These are phyloP conservation scores for Gymnarchus niloticus DNA, from an alignment of 2,113 vertebrate genomes.

Conservation along the genomic window DNA sequence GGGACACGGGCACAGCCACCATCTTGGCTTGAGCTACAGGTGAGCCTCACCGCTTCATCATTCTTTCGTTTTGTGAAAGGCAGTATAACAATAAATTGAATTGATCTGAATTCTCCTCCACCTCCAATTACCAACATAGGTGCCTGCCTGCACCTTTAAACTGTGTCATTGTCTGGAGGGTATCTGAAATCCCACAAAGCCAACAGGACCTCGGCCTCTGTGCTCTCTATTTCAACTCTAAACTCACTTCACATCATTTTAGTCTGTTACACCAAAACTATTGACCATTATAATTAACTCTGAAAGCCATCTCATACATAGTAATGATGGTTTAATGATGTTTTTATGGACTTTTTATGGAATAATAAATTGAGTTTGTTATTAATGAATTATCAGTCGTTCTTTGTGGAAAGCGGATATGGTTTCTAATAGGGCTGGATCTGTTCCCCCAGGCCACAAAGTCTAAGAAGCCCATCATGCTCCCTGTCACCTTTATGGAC, in stretches of 20 bases:
- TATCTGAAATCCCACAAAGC: background rate
- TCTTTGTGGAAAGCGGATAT: background rate
- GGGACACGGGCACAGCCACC: slow-evolving; percentile 90
- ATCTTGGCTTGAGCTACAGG: slow-evolving; percentile 96
- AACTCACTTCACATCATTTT: background rate
- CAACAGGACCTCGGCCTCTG: background rate
- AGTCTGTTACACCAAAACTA: background rate
- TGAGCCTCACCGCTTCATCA: slow-evolving; percentile 32
- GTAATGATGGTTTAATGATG: background rate
- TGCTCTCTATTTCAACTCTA: background rate
- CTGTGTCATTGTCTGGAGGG: background rate
- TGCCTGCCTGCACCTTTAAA: background rate
- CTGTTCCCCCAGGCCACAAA: slow-evolving; percentile 78
- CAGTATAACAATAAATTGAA: too few species aligned
- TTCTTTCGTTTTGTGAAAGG: too few species aligned
- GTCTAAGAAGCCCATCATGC: slow-evolving; percentile 95
- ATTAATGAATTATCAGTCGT: background rate
- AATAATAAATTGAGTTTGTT: background rate
- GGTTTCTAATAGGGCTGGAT: background rate
- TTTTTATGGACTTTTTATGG: background rate
- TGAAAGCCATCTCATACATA: background rate
- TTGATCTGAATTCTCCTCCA: too few species aligned
- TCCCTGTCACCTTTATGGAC: slow-evolving; percentile 97
- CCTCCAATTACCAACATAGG: background rate
- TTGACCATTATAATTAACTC: background rate